A percentile compares a stretch with the other conserved stretches of the same genome.
These are phyloP conservation scores for Eulithis prunata DNA, from an alignment of 2,888 invertebrate genomes.

Conservation along the genomic window DNA sequence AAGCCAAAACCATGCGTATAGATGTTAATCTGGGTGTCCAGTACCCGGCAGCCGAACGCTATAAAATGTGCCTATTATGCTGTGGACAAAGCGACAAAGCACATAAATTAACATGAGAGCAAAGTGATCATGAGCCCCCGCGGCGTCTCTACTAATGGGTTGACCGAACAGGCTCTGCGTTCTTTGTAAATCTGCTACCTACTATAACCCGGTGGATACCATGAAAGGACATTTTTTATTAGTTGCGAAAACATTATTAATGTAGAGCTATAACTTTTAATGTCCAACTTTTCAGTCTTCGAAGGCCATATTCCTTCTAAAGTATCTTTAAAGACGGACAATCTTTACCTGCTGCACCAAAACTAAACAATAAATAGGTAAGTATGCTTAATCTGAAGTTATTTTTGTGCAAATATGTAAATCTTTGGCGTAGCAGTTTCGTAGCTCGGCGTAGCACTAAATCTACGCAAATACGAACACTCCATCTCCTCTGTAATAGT, in stretches of 20 bases:
- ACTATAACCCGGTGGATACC: conserved; percentile 39
- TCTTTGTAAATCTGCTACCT: conserved; percentile 42
- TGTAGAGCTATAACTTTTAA: conserved; percentile 35
- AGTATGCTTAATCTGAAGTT: too few species aligned
- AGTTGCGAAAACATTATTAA: conserved; percentile 30
- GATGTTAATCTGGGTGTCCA: conserved; percentile 83
- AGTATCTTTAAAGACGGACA: neutral
- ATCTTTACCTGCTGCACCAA: too few species aligned
- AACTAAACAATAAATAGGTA: too few species aligned
- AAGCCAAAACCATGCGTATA: conserved; percentile 71
- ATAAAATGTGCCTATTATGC: conserved; percentile 75
- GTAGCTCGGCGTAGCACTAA: conserved; percentile 13
- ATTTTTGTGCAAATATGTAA: neutral
- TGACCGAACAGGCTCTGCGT: conserved; percentile 59
- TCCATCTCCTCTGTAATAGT: too few species aligned
- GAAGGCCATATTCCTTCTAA: conserved; percentile 2
- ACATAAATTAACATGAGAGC: conserved; percentile 83
- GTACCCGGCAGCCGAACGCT: conserved; percentile 79
- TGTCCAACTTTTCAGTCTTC: conserved; percentile 3
- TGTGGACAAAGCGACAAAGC: conserved; percentile 78
- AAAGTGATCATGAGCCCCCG: conserved; percentile 82
- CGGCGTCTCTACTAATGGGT: conserved; percentile 77
- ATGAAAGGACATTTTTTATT: conserved; percentile 49
- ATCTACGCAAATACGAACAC: too few species aligned
- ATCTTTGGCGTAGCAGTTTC: conserved; percentile 12